phyloP scores from a whole-genome alignment of 2,888 invertebrate genomes.

The Synanthedon tipuliformis region DNA sequence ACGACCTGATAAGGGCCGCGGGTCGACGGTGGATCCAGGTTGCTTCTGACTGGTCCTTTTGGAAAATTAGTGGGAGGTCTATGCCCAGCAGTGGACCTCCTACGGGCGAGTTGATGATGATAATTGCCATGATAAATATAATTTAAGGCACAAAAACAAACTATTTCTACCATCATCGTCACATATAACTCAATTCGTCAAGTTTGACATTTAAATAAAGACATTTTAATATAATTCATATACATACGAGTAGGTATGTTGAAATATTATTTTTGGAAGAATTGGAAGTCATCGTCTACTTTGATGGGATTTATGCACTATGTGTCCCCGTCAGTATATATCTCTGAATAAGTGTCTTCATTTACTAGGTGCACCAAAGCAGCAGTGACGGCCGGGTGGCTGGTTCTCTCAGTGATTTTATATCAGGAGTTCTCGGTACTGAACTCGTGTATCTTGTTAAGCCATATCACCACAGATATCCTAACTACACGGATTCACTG shows the following conservation, averaged over 20 bases:
- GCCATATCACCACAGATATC: constrained; percentile 44
- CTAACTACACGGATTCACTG: constrained; percentile 27
- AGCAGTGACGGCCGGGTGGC: constrained; percentile 48
- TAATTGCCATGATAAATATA: background rate
- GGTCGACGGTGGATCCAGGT: background rate
- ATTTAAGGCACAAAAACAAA: too few relatives aligned
- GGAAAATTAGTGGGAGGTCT: background rate
- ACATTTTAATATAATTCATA: too few relatives aligned
- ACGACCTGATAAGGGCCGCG: background rate
- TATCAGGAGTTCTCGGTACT: constrained; percentile 49
- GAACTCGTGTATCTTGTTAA: constrained; percentile 54
- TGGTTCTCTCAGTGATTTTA: constrained; percentile 49
- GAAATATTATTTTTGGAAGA: too few relatives aligned
- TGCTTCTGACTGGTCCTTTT: background rate
- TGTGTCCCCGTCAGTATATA: too few relatives aligned
- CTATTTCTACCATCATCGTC: too few relatives aligned
- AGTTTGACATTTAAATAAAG: too few relatives aligned
- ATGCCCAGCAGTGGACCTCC: background rate
- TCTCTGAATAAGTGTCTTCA: background rate
- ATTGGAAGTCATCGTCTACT: too few relatives aligned
- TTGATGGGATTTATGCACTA: too few relatives aligned
- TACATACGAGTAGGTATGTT: too few relatives aligned
- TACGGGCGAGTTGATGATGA: background rate
- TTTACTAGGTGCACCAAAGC: constrained; percentile 49
- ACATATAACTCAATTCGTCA: too few relatives aligned